A percentile compares a stretch with the other conserved stretches of the same genome.
These are phyloP conservation scores for Lepidurus couesii DNA, from an alignment of 1,140 invertebrate species.

Conservation along the genomic window DNA sequence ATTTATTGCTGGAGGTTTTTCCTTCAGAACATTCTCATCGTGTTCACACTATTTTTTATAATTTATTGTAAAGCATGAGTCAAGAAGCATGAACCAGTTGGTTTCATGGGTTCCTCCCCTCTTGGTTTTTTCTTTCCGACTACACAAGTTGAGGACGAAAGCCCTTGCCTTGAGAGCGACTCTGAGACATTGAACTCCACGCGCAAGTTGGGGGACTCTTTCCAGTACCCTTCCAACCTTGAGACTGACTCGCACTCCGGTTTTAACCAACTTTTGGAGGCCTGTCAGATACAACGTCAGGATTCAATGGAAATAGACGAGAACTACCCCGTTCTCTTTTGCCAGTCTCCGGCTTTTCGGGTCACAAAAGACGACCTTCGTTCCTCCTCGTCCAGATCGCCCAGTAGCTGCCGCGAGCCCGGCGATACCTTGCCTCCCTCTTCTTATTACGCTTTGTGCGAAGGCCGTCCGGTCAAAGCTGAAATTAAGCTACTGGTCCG, in stretches of 20 bases:
- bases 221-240: not conserved
- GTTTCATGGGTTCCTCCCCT: conserved; percentile 6
- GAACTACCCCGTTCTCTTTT: conserved; percentile 34
- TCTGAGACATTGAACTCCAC: not conserved
- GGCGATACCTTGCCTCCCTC: conserved; percentile 32
- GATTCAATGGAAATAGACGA: conserved; percentile 35
- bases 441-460: conserved; percentile 22
- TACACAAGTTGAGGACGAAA: conserved; percentile 5
- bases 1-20: not conserved
- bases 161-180: conserved; percentile 16
- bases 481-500: conserved; percentile 52
- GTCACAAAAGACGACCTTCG: conserved; percentile 33
- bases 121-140: conserved; percentile 15
- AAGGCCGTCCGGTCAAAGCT: conserved; percentile 42
- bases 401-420: not conserved
- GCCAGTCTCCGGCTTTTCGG: conserved; percentile 36
- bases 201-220: not conserved
- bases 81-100: conserved; percentile 6
- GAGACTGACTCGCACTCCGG: not conserved
- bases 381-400: conserved; percentile 22
- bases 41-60: not conserved
- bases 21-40: not conserved
- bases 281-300: not conserved
- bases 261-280: not conserved
- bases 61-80: conserved; percentile 9